Evolutionary conservation across 2,797 vertebrate genomes (phyloP).

Genomic region (Allobates femoralis): DNA sequence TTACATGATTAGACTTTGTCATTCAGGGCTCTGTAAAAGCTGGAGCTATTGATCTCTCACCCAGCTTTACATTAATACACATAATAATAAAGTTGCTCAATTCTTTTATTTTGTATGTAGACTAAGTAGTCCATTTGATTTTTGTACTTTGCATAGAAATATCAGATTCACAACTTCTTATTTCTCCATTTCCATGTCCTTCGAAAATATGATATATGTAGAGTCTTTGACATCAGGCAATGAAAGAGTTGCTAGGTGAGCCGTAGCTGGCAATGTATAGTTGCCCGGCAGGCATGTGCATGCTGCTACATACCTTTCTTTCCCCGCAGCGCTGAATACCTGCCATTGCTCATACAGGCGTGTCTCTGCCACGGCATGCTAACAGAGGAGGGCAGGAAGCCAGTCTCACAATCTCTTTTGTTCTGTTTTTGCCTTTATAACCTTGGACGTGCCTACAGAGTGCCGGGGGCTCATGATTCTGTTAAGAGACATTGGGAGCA

Average conservation of each 20-base stretch:
- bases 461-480: not conserved
- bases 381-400: slow-evolving; percentile 43
- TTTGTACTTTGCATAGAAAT: too few species aligned
- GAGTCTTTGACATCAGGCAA: slow-evolving; percentile 5
- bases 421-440: not conserved
- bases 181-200: not conserved
- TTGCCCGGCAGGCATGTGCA: slow-evolving; percentile 67
- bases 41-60: too few species aligned
- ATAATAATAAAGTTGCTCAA: too few species aligned
- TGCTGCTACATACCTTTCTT: slow-evolving; percentile 71
- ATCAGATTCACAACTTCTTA: too few species aligned
- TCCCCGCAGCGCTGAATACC: slow-evolving; percentile 74
- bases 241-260: slow-evolving; percentile 41
- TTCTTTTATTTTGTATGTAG: too few species aligned
- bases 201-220: not conserved
- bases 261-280: slow-evolving; percentile 43
- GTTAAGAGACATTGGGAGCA: not conserved
- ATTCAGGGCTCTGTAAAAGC: not conserved
- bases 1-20: not conserved
- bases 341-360: slow-evolving; percentile 77
- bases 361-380: slow-evolving; percentile 65
- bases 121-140: too few species aligned
- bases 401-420: not conserved
- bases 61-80: too few species aligned
- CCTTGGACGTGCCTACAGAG: not conserved